These are phyloP conservation scores for Mus spretus DNA, from an alignment of 2,797 vertebrate species.

Conservation along the genomic window DNA sequence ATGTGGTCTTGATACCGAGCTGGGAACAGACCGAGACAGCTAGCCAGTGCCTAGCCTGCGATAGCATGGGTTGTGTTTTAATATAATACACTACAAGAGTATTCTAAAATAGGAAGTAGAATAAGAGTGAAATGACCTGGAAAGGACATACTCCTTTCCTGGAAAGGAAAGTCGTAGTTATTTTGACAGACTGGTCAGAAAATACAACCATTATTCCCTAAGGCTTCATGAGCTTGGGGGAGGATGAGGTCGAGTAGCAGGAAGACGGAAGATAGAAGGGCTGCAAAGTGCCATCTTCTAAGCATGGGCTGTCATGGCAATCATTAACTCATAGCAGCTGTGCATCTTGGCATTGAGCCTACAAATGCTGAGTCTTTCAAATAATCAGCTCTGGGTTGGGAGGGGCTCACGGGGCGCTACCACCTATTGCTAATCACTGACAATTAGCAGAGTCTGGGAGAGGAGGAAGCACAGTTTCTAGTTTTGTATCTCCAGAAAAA, in stretches of 20 bases:
- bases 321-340: background rate
- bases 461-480: background rate
- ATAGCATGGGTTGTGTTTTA: too few species aligned
- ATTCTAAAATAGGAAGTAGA: background rate
- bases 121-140: background rate
- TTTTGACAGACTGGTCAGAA: constrained; percentile 58
- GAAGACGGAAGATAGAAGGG: background rate
- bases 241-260: too few species aligned
- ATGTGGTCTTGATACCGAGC: too few species aligned
- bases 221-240: background rate
- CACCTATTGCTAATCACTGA: background rate
- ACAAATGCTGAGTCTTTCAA: background rate
- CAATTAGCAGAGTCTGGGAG: too few species aligned
- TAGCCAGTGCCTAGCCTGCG: too few species aligned
- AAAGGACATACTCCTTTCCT: background rate
- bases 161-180: background rate
- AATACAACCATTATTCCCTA: background rate
- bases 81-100: background rate
- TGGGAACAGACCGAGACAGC: too few species aligned
- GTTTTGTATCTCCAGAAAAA: background rate
- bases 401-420: background rate
- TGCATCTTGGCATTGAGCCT: too few species aligned
- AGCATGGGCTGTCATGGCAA: background rate
- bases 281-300: background rate
- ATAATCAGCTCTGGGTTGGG: too few species aligned